phyloP scores from a whole-genome alignment of 2,888 invertebrate genomes.

The Geotrupes spiniger region DNA sequence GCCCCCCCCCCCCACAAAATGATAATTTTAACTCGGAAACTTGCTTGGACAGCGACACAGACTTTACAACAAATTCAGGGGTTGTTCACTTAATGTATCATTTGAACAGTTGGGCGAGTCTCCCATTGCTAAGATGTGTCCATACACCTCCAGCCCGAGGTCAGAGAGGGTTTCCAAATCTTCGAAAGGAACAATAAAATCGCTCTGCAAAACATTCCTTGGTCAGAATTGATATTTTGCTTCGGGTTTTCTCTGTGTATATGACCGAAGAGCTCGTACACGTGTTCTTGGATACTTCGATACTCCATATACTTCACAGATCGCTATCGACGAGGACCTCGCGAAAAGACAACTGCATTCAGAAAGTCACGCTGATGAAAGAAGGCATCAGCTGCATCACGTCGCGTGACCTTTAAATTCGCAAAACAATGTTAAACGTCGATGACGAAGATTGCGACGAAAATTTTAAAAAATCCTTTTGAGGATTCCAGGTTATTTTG shows the following conservation, averaged over 20 bases:
- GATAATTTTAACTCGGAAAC: too few species aligned
- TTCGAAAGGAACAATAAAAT: constrained; percentile 51
- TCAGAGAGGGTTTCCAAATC: constrained; percentile 56
- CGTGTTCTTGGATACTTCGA: constrained; percentile 53
- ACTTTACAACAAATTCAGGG: too few species aligned
- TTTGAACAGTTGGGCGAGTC: too few species aligned
- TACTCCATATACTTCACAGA: constrained; percentile 52
- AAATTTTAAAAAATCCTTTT: constrained; percentile 53
- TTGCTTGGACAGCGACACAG: too few species aligned
- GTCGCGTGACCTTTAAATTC: constrained; percentile 23
- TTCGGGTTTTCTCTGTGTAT: constrained; percentile 64
- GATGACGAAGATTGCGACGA: constrained; percentile 37
- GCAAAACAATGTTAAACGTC: constrained; percentile 14
- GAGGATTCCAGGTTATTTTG: constrained; percentile 60
- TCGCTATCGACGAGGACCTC: constrained; percentile 56
- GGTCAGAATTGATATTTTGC: constrained; percentile 60
- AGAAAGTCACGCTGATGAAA: constrained; percentile 43
- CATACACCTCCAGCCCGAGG: constrained; percentile 64
- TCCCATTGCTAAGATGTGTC: too few species aligned
- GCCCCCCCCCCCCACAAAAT: too few species aligned
- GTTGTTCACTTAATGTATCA: too few species aligned
- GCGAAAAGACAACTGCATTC: constrained; percentile 42
- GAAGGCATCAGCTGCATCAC: constrained; percentile 32
- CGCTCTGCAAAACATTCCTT: constrained; percentile 51
- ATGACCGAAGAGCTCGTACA: constrained; percentile 62